Evolutionary conservation across 2,113 vertebrate species (phyloP).

Genomic region (Neolamprologus kungweensis): DNA sequence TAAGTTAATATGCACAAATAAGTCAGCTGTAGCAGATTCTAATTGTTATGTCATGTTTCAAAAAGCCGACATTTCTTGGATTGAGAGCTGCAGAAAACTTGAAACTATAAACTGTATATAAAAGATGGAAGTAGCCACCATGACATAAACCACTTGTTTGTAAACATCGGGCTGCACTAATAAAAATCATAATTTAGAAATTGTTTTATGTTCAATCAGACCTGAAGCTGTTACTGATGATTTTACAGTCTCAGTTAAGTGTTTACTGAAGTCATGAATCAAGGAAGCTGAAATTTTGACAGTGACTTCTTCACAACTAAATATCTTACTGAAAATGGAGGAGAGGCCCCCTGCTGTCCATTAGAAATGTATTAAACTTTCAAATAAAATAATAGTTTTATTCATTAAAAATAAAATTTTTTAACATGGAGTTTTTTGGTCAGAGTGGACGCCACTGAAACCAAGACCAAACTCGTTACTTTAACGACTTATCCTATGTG

Average conservation of each 20-base stretch:
- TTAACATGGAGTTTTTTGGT: rapidly evolving
- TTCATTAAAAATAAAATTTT: neutral
- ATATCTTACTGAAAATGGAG: neutral
- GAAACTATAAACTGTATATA: neutral
- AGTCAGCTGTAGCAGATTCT: rapidly evolving
- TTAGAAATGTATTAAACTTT: neutral
- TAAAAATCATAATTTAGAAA: neutral
- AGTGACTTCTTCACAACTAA: neutral
- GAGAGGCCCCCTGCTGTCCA: neutral
- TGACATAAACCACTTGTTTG: neutral
- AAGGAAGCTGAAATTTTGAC: neutral
- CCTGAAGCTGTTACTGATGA: neutral
- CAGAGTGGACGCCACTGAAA: neutral
- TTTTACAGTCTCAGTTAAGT: neutral
- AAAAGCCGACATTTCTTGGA: neutral
- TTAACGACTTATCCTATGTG: neutral
- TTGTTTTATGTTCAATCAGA: neutral
- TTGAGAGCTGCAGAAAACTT: neutral
- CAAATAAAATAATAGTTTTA: neutral
- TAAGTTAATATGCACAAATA: neutral
- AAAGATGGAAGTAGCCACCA: neutral
- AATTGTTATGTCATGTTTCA: neutral
- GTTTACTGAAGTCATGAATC: neutral
- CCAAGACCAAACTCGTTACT: neutral
- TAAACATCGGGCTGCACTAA: neutral